Base-by-base conservation (phyloP, 2,888 invertebrate genomes). In the Diarsia brunnea region DNA sequence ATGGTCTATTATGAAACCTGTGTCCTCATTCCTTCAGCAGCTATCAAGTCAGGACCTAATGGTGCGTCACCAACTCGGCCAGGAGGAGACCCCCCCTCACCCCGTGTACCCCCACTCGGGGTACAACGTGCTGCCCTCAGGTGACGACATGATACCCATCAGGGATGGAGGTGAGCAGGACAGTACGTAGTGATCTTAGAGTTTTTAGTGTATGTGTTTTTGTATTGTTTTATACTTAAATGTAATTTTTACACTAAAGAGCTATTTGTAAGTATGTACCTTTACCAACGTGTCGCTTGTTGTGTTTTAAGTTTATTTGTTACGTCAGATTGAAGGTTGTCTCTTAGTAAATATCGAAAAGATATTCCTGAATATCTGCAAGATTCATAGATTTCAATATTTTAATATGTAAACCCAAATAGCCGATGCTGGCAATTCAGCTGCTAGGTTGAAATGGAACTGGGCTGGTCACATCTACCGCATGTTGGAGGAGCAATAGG, bases 61-160 rank as follows among this genome's bases (percentile, higher is more conserved):
- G 81, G 89, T 82, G 19, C 91, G 92, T 2, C 93, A 89, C 68
- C 96, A 95, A 87, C 79, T 93, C 10, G 96, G 96, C 0, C 95
- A 96, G 78, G 96, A 95, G 67, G 96, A 96, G 90, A 96, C 93
- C 0, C 95, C 96, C 0, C 95, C 96, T 0, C 95, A 95, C 73
- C 95, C 96, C 0, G 94, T 87, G 0, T 96, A 96, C 87, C 96
- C 96, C 2, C 95, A 92, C 82, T 92, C 93, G 0, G 93, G 91
- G 7, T 93, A 93, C 88, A 93, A 91, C 72, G 86, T 93, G 24
- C 90, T 95, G 67, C 91, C 94, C 12, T 90, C 94, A 27, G 96
- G 95, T 0, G 96, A 96, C 66, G 95, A 96, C 84, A 96, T 96
- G 83, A 96, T 96, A 64, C 96, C 96, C 10, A 89, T 96, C 67